Base-by-base conservation (phyloP, 2,888 invertebrate genomes). In the Pinctada fucata region DNA sequence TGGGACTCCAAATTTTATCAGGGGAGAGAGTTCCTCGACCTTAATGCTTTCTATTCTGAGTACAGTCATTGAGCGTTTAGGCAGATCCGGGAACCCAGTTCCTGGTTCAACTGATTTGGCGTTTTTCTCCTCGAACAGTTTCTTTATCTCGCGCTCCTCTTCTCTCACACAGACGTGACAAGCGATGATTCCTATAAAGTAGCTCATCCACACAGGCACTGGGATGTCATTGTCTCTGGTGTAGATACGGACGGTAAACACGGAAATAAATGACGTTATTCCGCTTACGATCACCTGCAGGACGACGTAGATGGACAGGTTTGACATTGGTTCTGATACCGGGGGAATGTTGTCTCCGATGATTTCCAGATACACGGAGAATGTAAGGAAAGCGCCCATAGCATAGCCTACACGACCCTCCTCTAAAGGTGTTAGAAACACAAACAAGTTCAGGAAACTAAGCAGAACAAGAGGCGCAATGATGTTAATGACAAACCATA, bases 311-410 rank as follows among this genome's bases (percentile, higher is more conserved):
- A 84, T 68, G 4, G 84, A 82, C 31, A 86, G 76, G n/a, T 76
- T 70, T 1, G 86, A 84, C 65, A 85, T 79, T 65, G 85, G 85
- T 47, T 86, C 85, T 1, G 86, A 85, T 0, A 83, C 75, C 79
- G 81, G 81, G 2, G 86, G 86, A 75, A 86, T 78, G 16, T 79
- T 81, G 47, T 84, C 82, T 45, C 81, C 84, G 6, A 86, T 80
- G 6, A 84, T 79, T 1, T 82, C 83, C 63, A 86, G 75, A 71
- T 82, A 86, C 45, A 86, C 84, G 3, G 86, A 83, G 31, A 86
- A 80, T 47, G 86, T 86, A 2, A 86, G 74, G 68, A 85, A 86
- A 16, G 73, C 73, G 3, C 72, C 72, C 79, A 79, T 66, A 3
- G 76, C 76, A 64, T 76, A 79, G 4, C 79, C 79, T 13, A 79